A percentile compares a stretch with the other conserved stretches of the same genome.
Evolutionary conservation across 2,888 invertebrate species (phyloP).

Genomic region (Caenorhabditis sp.): DNA sequence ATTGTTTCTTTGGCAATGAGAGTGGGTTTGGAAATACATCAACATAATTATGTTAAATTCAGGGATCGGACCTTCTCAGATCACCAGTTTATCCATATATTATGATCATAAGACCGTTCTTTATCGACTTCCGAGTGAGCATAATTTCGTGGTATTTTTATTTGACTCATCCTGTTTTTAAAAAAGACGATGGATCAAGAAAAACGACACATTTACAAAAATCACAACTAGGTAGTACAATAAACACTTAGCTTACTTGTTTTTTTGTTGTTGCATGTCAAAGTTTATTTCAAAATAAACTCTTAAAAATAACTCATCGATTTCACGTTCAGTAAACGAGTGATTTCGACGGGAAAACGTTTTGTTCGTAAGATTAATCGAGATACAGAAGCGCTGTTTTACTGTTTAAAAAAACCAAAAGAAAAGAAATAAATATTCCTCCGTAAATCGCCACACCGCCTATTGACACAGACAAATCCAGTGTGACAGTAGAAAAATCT

Average conservation of each 20-base stretch:
- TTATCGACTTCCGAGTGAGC: background rate
- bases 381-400: background rate
- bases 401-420: background rate
- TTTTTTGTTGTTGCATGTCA: background rate
- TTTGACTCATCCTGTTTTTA: background rate
- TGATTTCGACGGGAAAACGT: no score
- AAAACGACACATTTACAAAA: background rate
- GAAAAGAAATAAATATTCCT: slow-evolving; percentile 8
- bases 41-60: background rate
- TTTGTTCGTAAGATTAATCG: no score
- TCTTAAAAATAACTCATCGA: no score
- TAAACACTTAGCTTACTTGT: background rate
- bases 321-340: no score
- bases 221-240: background rate
- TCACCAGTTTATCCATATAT: background rate
- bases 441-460: slow-evolving; percentile 27
- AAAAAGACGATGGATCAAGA: background rate
- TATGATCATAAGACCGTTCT: background rate
- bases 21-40: background rate
- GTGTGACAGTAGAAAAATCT: slow-evolving; percentile 18
- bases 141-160: background rate
- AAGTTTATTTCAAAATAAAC: no score
- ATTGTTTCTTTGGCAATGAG: background rate
- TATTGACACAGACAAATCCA: slow-evolving; percentile 27
- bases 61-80: background rate